These are phyloP conservation scores for Lycaon pictus DNA, from an alignment of 2,113 vertebrate genomes.

Conservation along the genomic window DNA sequence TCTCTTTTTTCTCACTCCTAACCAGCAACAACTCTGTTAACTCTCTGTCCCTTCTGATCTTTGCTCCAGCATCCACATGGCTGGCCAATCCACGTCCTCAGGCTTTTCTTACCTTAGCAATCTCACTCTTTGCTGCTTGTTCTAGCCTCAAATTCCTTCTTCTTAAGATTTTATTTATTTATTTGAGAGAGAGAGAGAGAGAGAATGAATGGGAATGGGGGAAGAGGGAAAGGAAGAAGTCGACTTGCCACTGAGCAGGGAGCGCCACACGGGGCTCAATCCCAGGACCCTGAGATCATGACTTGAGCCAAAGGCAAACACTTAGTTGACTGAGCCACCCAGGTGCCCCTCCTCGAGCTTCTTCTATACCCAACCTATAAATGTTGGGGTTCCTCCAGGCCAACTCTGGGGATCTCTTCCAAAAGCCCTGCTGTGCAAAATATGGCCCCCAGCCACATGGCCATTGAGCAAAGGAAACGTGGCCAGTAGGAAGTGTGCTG, in stretches of 20 bases:
- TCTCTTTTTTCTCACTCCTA: background rate
- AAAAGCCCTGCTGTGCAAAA: background rate
- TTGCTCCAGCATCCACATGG: too few species aligned
- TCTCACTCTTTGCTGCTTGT: background rate
- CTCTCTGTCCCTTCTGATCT: background rate
- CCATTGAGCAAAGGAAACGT: rapidly evolving
- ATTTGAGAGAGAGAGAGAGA: background rate
- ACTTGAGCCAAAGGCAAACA: too few species aligned
- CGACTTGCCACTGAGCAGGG: too few species aligned
- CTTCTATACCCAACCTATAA: background rate
- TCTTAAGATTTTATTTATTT: background rate
- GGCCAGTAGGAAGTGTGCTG: background rate
- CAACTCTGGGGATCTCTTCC: background rate
- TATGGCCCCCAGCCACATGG: background rate
- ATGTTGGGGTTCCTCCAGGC: background rate
- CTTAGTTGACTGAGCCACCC: too few species aligned
- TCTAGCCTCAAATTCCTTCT: background rate
- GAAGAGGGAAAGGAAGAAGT: background rate
- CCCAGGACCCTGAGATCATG: too few species aligned
- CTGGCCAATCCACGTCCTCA: background rate
- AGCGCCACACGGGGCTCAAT: too few species aligned
- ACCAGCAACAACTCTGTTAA: too few species aligned
- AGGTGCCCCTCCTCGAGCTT: too few species aligned
- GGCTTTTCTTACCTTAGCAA: background rate
- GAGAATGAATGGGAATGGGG: background rate